Evolutionary conservation across 2,113 vertebrate genomes (phyloP), one percentile per base, ranked within the genome.

Genomic region (Phaetusa simplex): DNA sequence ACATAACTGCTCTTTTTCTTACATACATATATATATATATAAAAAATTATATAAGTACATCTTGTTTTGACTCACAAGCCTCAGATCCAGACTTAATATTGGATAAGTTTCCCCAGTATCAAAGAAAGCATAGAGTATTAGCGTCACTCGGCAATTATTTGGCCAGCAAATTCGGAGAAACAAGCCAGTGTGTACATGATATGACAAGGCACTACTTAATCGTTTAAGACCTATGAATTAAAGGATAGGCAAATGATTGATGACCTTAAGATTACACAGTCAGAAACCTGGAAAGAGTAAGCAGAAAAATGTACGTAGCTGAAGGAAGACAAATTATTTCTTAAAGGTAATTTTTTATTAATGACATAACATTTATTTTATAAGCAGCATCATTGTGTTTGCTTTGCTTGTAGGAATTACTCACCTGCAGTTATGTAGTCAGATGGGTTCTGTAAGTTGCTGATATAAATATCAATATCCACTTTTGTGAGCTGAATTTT

Each of bases 401-500:
- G 6, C 30, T 89, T 65, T 91, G 40, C 8, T 53, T 53, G 3
- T 42, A 77, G 49, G 16, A 90, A 91, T 87, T 86, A 93, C 89
- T 92, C 85, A 98, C 99, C 98, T 96, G 98, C 98, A 30, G 82
- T 86, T 36, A 97, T 98, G 91, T 98, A 99, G 79, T 99, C 98
- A 43, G 98, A 97, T 19, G 98, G 98, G 72, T 88, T 97, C 64
- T 97, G 96, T 82, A 99, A 97, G 64, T 95, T 96, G 92, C 80
- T 94, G 43, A 96, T 66, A 80, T 97, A 85, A 94, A 93, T 52
- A 95, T 95, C 77, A 96, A 97, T 47, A 96, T 97, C 88, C 66
- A 97, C 92, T 77, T 95, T 62, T n/a, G 88, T 92, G 36, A 99
- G 98, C 74, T 97, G 97, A 97, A 98, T 98, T 97, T 95, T 98